Base-by-base conservation (phyloP, 2,888 invertebrate species). In the Laothoe populi region DNA sequence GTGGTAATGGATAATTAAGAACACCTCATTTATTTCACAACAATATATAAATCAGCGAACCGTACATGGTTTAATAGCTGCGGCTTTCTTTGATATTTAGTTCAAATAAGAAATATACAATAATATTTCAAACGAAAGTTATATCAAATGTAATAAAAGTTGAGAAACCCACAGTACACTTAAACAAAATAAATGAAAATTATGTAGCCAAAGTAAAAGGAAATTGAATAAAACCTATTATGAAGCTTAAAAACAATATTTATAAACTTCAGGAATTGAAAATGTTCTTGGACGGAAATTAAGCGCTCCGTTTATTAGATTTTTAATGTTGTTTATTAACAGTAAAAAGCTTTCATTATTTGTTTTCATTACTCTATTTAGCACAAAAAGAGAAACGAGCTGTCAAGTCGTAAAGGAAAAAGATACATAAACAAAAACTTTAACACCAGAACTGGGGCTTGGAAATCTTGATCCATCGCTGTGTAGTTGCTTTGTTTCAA, bases 401-500 rank as follows among this genome's bases (percentile, higher is more conserved):
- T 26, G 26, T 23, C 23, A 53, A 35, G 53, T 35, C 7, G 35
- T 26, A 31, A 11, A 31, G 31, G 11, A 35, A 53, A 53, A 53
- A 53, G 53, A 53, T 26, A 53, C 19, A 46, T 8, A 38, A 46
- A 59, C 21, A 60, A 38, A 53, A 53, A 35, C 31, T 53, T 19
- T 53, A 35, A 53, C 53, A 60, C 38, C 49, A 7, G 24, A 60
- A 40, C 35, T 60, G 24, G 16, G 40, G 7, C 60, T 60, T 11
- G 24, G 24, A 60, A 48, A 60, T 53, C 53, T 53, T 53, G 40
- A 40, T 40, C 16, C 19, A 13, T 38, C 46, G 35, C 31, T 31
- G 38, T 60, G 35, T 35, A 23, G 46, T 35, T 13, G 59, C 59
- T 60, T 60, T 60, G 60, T 60, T 60, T 49, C 60, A 60, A 60